Evolutionary conservation across 2,113 vertebrate genomes (phyloP).

Genomic region (Chaetodon auriga): DNA sequence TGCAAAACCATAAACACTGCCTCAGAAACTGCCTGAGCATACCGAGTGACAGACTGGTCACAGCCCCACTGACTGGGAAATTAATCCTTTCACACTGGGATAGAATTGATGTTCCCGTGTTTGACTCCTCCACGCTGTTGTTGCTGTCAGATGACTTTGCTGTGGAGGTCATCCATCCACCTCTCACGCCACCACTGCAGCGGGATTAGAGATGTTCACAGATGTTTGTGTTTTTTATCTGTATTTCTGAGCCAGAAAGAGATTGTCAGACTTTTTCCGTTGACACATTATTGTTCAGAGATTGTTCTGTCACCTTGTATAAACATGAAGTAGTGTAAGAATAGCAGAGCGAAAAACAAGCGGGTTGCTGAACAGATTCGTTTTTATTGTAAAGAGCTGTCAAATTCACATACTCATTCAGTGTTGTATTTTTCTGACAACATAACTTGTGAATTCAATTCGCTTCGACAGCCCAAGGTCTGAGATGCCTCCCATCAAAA

Average conservation of each 20-base stretch:
- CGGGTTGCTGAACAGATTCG: not conserved
- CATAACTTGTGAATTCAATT: not conserved
- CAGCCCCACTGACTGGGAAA: conserved; percentile 33
- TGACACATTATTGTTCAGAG: not conserved
- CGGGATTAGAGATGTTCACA: conserved; percentile 1
- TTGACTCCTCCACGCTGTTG: conserved; percentile 30
- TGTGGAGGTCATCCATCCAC: conserved; percentile 30
- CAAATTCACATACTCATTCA: not conserved
- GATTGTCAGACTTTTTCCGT: not conserved
- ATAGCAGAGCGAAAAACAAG: not conserved
- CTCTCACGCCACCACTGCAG: not conserved
- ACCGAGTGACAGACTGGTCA: conserved; percentile 28
- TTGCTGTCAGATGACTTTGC: conserved; percentile 32
- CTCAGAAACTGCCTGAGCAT: not conserved
- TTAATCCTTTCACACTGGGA: conserved; percentile 29
- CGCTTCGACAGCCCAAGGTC: conserved; percentile 2
- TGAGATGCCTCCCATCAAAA: not conserved
- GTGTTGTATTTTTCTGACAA: not conserved
- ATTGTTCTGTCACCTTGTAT: conserved; percentile 15
- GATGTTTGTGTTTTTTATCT: not conserved
- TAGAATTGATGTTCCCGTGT: conserved; percentile 29
- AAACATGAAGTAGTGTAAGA: conserved; percentile 1
- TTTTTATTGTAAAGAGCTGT: conserved; percentile 3
- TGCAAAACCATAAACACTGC: not conserved
- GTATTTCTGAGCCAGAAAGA: conserved; percentile 1